A percentile compares a stretch with the other conserved stretches of the same genome.
Conservation (phyloP, 2,888 invertebrate genomes). For the Silvanus unidentatus region DNA sequence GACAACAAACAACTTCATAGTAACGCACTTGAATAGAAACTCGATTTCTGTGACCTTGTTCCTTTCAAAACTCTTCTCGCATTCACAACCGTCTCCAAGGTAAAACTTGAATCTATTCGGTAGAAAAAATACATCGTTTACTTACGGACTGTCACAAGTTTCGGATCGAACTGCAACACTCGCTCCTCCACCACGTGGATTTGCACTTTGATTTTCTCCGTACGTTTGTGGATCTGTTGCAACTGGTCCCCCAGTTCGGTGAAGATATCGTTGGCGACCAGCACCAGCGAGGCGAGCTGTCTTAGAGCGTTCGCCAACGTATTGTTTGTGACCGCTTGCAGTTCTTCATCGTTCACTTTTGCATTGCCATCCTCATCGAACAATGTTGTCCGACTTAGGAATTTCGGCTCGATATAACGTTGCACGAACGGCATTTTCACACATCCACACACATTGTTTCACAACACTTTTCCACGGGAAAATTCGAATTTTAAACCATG, state of each 20-base stretch:
- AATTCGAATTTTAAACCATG: no score
- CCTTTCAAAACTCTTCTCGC: no score
- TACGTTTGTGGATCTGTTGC: conserved; percentile 66
- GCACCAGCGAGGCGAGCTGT: conserved; percentile 78
- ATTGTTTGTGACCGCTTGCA: conserved; percentile 81
- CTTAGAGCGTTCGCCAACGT: conserved; percentile 78
- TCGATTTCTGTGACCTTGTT: no score
- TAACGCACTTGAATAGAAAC: no score
- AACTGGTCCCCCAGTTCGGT: conserved; percentile 72
- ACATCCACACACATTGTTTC: background rate
- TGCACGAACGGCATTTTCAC: conserved; percentile 78
- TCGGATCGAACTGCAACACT: conserved; percentile 74
- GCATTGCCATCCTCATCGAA: conserved; percentile 56
- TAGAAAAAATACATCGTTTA: conserved; percentile 34
- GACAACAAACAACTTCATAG: no score
- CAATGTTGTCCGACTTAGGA: conserved; percentile 64
- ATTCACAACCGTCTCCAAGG: no score
- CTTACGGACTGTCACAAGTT: conserved; percentile 92
- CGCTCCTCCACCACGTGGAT: conserved; percentile 65
- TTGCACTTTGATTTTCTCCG: conserved; percentile 63
- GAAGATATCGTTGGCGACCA: conserved; percentile 81
- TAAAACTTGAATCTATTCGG: no score
- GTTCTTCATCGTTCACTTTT: conserved; percentile 64
- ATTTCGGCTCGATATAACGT: conserved; percentile 76
- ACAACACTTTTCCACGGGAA: no score